Percentiles rank a stretch among this genome's conserved stretches.
These are phyloP conservation scores for Stenodera caucasica DNA, from an alignment of 2,888 invertebrate species.

Conservation along the genomic window DNA sequence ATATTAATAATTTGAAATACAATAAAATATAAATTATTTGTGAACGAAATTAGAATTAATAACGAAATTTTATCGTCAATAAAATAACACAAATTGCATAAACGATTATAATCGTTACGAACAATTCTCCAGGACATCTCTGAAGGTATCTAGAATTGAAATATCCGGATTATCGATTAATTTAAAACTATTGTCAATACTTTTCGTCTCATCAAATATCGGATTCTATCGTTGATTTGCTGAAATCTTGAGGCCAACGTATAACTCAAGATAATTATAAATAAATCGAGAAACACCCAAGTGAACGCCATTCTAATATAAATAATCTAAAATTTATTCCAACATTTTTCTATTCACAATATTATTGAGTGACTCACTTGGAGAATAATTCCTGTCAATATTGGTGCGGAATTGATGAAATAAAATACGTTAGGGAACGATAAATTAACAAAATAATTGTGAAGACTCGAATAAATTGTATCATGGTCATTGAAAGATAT, in stretches of 20 bases:
- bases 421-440: conserved; percentile 18
- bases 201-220: conserved; percentile 11
- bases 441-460: conserved; percentile 22
- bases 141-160: conserved; percentile 8
- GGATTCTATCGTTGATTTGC: conserved; percentile 19
- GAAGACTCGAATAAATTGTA: conserved; percentile 13
- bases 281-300: conserved; percentile 23
- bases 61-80: conserved; percentile 18
- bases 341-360: background rate
- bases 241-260: conserved; percentile 14
- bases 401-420: conserved; percentile 7
- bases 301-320: conserved; percentile 24
- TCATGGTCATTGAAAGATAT: conserved; percentile 13
- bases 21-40: conserved; percentile 21
- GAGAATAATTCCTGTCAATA: conserved; percentile 12
- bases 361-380: background rate
- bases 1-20: conserved; percentile 18
- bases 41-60: conserved; percentile 18
- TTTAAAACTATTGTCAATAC: background rate
- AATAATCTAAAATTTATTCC: conserved; percentile 2
- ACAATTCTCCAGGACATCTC: conserved; percentile 11
- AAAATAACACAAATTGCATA: conserved; percentile 17
- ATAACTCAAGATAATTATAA: conserved; percentile 20
- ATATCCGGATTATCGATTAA: background rate
- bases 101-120: conserved; percentile 15